phyloP scores from a whole-genome alignment of 2,888 invertebrate genomes.

The Polia nebulosa region DNA sequence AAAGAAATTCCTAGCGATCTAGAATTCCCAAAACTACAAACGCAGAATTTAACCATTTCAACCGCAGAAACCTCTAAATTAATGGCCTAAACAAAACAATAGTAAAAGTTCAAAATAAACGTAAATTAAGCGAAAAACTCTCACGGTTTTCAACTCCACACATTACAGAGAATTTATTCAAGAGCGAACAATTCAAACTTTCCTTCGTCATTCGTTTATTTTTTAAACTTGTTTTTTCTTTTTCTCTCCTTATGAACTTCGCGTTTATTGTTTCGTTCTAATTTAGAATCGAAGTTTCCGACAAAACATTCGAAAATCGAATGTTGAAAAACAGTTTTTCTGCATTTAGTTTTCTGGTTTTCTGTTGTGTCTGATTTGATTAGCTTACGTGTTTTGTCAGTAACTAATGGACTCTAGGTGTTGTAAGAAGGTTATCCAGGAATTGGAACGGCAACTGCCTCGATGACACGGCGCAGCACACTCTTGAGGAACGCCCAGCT shows the following conservation, averaged over 20 bases:
- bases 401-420: neutral
- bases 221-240: slow-evolving; percentile 55
- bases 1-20: neutral
- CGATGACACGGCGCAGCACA: too few relatives aligned
- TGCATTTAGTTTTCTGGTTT: neutral
- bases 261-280: slow-evolving; percentile 61
- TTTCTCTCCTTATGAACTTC: slow-evolving; percentile 47
- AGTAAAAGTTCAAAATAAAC: slow-evolving; percentile 48
- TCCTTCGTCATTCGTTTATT: slow-evolving; percentile 60
- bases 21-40: neutral
- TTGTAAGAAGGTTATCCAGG: neutral
- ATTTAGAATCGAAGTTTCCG: slow-evolving; percentile 38
- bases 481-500: too few relatives aligned
- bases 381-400: too few relatives aligned
- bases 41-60: slow-evolving; percentile 19
- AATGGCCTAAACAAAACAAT: slow-evolving; percentile 47
- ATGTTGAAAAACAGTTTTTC: slow-evolving; percentile 1
- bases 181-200: slow-evolving; percentile 61
- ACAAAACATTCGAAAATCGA: slow-evolving; percentile 23
- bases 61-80: slow-evolving; percentile 22
- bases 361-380: neutral
- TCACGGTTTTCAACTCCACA: slow-evolving; percentile 51
- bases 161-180: slow-evolving; percentile 61
- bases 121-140: slow-evolving; percentile 56
- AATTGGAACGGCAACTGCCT: too few relatives aligned